These are phyloP conservation scores for Campylomormyrus numenius DNA, from an alignment of 2,113 vertebrate species.

Conservation along the genomic window DNA sequence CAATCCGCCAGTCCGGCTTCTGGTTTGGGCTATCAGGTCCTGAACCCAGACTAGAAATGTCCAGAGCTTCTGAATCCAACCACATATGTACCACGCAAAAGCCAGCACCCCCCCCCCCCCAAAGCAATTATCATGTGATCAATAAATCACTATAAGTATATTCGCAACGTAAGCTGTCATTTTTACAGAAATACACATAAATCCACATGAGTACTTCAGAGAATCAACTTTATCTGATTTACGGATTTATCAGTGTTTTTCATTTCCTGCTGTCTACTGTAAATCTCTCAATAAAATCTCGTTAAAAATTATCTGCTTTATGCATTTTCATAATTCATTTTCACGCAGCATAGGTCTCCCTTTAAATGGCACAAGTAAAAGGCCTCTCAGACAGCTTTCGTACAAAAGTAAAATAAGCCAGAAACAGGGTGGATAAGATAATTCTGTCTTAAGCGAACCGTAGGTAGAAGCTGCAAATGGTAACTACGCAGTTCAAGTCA, in stretches of 20 bases:
- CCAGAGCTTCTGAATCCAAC: neutral
- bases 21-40: neutral
- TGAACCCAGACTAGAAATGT: neutral
- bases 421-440: neutral
- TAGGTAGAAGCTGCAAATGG: neutral
- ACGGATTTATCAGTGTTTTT: neutral
- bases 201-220: neutral
- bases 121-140: neutral
- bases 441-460: neutral
- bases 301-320: neutral
- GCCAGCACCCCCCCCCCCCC: neutral
- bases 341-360: neutral
- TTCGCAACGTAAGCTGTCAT: neutral
- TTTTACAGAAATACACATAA: neutral
- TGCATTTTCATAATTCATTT: neutral
- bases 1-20: neutral
- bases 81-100: neutral
- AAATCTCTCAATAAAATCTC: neutral
- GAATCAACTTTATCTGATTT: neutral
- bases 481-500: neutral
- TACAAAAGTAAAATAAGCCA: neutral
- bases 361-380: neutral
- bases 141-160: neutral
- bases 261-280: neutral
- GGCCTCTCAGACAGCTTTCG: neutral